Conservation (phyloP, 1,140 invertebrate genomes). For the Lucilia cuprina region DNA sequence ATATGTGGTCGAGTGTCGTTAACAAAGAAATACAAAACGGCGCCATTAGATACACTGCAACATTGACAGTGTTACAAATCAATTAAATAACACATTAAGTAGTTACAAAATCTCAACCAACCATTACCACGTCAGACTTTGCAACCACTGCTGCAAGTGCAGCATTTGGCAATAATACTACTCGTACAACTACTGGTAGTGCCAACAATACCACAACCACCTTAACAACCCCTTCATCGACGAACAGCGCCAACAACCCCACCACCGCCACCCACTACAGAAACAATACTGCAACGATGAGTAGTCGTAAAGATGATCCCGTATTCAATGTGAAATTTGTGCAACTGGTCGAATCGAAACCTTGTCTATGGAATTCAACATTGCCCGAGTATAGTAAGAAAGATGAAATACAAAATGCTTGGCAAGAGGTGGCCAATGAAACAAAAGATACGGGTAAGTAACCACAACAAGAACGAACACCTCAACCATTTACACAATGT, state of each 20-base stretch:
- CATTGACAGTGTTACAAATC: not conserved
- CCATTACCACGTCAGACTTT: conserved; percentile 22
- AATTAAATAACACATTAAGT: not conserved
- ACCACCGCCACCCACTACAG: conserved; percentile 30
- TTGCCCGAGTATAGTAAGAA: conserved; percentile 59
- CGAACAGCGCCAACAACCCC: not conserved
- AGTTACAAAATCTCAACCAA: conserved; percentile 13
- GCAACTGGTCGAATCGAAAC: conserved; percentile 54
- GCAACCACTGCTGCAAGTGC: conserved; percentile 28
- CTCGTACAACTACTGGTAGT: not conserved
- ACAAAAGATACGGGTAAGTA: conserved; percentile 57
- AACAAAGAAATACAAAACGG: not conserved
- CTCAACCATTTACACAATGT: not conserved
- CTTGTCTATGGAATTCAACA: conserved; percentile 57
- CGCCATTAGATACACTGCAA: not conserved
- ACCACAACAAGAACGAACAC: not conserved
- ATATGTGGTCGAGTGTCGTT: not conserved
- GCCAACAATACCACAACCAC: not conserved
- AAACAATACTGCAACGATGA: conserved; percentile 14
- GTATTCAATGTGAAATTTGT: conserved; percentile 60
- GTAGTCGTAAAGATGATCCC: conserved; percentile 59
- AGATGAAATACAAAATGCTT: conserved; percentile 57
- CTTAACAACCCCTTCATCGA: not conserved
- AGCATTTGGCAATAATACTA: not conserved
- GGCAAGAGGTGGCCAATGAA: conserved; percentile 59